Conservation (phyloP, 1,140 invertebrate species). For the Atta texana region DNA sequence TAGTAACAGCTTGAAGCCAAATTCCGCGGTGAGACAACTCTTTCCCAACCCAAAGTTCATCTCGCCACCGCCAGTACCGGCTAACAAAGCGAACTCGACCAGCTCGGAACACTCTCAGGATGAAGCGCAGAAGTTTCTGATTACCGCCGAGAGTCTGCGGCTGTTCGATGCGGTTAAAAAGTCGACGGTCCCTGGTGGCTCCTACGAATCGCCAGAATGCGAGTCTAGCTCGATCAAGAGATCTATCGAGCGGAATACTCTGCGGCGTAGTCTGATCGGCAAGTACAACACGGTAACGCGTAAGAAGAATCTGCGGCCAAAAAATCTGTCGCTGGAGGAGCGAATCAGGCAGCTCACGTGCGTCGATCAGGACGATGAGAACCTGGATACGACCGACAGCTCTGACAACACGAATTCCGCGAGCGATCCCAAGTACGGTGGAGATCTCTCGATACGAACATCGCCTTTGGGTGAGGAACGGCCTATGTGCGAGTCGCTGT, state of each 20-base stretch:
- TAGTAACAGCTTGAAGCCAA: conserved; percentile 89
- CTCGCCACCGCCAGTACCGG: conserved; percentile 87
- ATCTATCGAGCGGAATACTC: conserved; percentile 91
- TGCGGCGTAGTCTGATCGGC: conserved; percentile 89
- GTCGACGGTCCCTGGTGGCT: conserved; percentile 83
- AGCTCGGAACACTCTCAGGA: conserved; percentile 75
- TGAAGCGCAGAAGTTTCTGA: conserved; percentile 86
- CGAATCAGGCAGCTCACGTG: conserved; percentile 93
- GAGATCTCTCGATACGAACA: conserved; percentile 75
- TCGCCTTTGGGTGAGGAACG: conserved; percentile 81
- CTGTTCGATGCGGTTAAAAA: conserved; percentile 89
- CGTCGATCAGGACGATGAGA: conserved; percentile 90
- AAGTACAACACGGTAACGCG: conserved; percentile 86
- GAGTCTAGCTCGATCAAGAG: conserved; percentile 88
- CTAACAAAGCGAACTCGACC: conserved; percentile 74
- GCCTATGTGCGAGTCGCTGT: conserved; percentile 52
- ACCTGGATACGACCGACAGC: conserved; percentile 63
- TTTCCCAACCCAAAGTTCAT: conserved; percentile 89
- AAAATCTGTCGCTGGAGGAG: conserved; percentile 90
- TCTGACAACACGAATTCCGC: conserved; percentile 56
- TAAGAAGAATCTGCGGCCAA: conserved; percentile 84
- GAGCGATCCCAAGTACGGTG: background rate
- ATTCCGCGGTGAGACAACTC: conserved; percentile 91
- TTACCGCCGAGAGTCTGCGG: conserved; percentile 89
- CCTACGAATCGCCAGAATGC: conserved; percentile 84